Evolutionary conservation across 2,113 vertebrate species (phyloP).

Genomic region (Podiceps cristatus): DNA sequence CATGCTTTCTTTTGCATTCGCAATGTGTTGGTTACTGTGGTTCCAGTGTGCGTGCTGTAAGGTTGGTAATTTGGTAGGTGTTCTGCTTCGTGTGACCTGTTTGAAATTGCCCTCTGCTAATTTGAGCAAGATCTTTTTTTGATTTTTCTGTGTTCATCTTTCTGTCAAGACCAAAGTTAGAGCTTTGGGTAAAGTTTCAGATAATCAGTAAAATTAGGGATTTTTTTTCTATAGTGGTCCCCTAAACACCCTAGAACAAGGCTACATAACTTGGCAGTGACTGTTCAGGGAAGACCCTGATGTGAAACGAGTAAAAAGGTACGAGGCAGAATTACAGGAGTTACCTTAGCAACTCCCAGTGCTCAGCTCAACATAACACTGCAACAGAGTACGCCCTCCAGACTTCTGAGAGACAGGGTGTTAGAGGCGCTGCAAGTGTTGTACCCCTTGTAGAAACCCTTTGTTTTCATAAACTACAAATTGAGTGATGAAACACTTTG

Average conservation of each 20-base stretch:
- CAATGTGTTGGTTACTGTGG: background rate
- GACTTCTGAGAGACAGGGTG: background rate
- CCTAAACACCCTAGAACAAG: background rate
- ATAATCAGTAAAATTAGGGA: background rate
- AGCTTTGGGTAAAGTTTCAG: background rate
- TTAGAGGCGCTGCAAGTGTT: background rate
- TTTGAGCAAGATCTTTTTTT: background rate
- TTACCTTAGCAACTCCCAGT: background rate
- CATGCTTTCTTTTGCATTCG: conserved; percentile 1
- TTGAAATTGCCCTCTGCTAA: background rate
- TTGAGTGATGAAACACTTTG: background rate
- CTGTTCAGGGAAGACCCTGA: background rate
- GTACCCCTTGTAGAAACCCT: background rate
- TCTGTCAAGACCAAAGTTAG: background rate
- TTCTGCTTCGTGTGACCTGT: background rate
- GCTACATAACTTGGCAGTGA: background rate
- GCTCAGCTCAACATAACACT: background rate
- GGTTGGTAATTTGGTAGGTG: background rate
- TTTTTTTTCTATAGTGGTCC: background rate
- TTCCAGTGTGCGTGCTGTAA: background rate
- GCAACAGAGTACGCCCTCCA: background rate
- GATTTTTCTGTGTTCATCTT: background rate
- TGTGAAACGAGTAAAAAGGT: background rate
- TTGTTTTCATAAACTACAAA: background rate
- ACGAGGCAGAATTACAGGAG: background rate